Conservation (phyloP, 2,113 vertebrate species). For the Hymenochirus boettgeri region DNA sequence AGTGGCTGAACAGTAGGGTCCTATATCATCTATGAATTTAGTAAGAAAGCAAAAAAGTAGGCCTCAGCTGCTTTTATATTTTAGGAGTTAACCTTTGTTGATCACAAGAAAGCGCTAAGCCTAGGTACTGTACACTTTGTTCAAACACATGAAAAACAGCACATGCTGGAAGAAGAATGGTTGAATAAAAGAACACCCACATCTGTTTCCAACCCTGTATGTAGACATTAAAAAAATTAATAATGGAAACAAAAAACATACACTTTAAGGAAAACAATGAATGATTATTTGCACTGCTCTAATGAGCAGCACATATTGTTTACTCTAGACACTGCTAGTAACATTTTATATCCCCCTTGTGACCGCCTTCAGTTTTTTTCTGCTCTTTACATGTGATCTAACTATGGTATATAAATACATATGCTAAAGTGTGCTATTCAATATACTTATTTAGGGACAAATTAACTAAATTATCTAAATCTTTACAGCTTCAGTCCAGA, state of each 20-base stretch:
- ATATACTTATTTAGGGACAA: too few relatives aligned
- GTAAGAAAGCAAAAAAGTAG: conserved; percentile 20
- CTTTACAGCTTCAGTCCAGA: too few relatives aligned
- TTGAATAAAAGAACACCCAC: conserved; percentile 11
- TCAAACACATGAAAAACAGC: conserved; percentile 3
- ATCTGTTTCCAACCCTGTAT: conserved; percentile 5
- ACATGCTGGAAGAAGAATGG: conserved; percentile 3
- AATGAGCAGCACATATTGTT: too few relatives aligned
- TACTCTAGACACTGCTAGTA: too few relatives aligned
- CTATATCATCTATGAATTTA: conserved; percentile 35
- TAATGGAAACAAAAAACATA: neutral
- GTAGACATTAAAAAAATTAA: neutral
- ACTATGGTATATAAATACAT: too few relatives aligned
- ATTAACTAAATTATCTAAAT: too few relatives aligned
- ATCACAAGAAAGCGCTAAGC: conserved; percentile 3
- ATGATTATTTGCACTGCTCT: conserved; percentile 3
- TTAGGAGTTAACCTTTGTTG: conserved; percentile 13
- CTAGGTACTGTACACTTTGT: conserved; percentile 10
- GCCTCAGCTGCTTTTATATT: conserved; percentile 27
- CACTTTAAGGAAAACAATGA: neutral
- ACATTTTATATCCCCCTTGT: too few relatives aligned
- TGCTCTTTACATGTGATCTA: too few relatives aligned
- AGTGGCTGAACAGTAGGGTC: conserved; percentile 42
- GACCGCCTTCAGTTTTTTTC: too few relatives aligned
- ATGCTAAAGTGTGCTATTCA: too few relatives aligned